phyloP scores from a whole-genome alignment of 1,140 invertebrate genomes.

The honey bee (Apis mellifera) region Amel_HAv3.1 CM009931.2:23024001-23024500 shows the following conservation, averaged over 20 bases:
- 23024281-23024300: conserved; percentile 21
- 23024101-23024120: no score
- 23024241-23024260: conserved; percentile 15
- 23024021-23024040: no score
- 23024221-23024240: no score
- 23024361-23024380: conserved; percentile 17
- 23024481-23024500: neutral
- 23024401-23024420: neutral
- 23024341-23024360: conserved; percentile 42
- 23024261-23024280: neutral
- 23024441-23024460: no score
- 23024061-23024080: no score
- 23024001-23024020: no score
- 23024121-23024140: no score
- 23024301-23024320: conserved; percentile 7
- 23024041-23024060: no score
- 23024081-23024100: neutral
- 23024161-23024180: no score
- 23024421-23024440: neutral
- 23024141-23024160: no score
- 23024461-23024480: conserved; percentile 7
- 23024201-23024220: neutral
- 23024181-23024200: no score
- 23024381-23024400: conserved; percentile 35
- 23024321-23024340: neutral